These are phyloP conservation scores for Serinus canaria DNA, from an alignment of 2,113 vertebrate species.

Conservation along the genomic window DNA sequence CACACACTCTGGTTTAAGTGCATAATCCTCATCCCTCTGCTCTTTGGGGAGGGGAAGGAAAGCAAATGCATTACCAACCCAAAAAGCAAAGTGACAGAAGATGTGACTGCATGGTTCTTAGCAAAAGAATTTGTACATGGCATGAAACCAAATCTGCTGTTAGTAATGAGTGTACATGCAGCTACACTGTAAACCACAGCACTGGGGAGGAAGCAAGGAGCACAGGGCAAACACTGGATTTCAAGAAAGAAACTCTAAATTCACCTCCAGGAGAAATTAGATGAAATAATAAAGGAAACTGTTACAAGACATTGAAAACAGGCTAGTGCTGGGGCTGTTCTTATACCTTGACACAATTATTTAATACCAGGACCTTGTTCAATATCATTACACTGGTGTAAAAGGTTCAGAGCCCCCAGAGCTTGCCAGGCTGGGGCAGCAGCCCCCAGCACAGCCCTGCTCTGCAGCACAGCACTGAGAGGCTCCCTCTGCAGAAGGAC, in stretches of 20 bases:
- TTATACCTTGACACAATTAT: not conserved
- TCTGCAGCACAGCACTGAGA: not conserved
- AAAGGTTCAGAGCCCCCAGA: not conserved
- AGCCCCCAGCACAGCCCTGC: not conserved
- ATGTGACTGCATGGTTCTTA: not conserved
- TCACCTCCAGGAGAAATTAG: not conserved
- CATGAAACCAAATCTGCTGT: not conserved
- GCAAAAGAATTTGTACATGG: not conserved
- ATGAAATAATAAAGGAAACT: not conserved
- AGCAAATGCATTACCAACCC: not conserved
- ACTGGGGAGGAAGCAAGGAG: not conserved
- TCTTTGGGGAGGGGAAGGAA: not conserved
- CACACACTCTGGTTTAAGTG: not conserved
- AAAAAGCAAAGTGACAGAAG: not conserved
- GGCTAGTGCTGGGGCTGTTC: not conserved
- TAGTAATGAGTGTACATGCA: not conserved
- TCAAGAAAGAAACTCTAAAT: not conserved
- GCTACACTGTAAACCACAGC: not conserved
- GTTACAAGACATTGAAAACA: not conserved
- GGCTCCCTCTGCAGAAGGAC: accelerated
- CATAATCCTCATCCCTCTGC: not conserved
- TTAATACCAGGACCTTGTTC: not conserved
- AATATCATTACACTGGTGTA: not conserved
- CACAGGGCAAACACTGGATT: not conserved
- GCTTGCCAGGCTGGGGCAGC: not conserved